Conservation (phyloP, 2,888 invertebrate species). For the Eurytoma californica region DNA sequence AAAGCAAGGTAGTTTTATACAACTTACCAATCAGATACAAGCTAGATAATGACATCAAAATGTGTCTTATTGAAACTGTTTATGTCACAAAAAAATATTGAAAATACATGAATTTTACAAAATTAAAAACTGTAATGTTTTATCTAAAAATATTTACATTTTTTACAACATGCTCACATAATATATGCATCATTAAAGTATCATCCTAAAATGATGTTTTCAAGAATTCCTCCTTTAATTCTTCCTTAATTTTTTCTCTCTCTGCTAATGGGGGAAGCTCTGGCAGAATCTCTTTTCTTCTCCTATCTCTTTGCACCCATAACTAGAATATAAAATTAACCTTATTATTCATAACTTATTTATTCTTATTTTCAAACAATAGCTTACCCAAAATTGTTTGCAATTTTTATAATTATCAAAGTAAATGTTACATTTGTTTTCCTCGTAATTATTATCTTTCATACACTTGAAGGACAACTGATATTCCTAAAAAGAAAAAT, state of each 20-base stretch:
- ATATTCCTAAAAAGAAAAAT: conserved; percentile 49
- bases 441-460: conserved; percentile 6
- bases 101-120: conserved; percentile 53
- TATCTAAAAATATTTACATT: conserved; percentile 38
- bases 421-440: background rate
- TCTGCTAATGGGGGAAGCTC: conserved; percentile 83
- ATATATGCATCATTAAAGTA: background rate
- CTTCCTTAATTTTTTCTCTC: conserved; percentile 80
- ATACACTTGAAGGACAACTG: conserved; percentile 30
- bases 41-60: conserved; percentile 46
- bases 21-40: conserved; percentile 39
- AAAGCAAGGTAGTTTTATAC: conserved; percentile 48
- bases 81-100: conserved; percentile 44
- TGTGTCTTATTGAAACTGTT: conserved; percentile 54
- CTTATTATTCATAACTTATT: conserved; percentile 8
- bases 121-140: conserved; percentile 40
- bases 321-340: conserved; percentile 74
- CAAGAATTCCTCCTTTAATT: conserved; percentile 75
- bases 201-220: background rate
- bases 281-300: conserved; percentile 81
- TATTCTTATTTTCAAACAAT: background rate
- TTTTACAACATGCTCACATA: conserved; percentile 1
- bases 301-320: conserved; percentile 79
- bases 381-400: conserved; percentile 48
- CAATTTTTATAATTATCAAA: conserved; percentile 50